Conservation (phyloP, 2,113 vertebrate species). For the Corythornis madagascariensis region DNA sequence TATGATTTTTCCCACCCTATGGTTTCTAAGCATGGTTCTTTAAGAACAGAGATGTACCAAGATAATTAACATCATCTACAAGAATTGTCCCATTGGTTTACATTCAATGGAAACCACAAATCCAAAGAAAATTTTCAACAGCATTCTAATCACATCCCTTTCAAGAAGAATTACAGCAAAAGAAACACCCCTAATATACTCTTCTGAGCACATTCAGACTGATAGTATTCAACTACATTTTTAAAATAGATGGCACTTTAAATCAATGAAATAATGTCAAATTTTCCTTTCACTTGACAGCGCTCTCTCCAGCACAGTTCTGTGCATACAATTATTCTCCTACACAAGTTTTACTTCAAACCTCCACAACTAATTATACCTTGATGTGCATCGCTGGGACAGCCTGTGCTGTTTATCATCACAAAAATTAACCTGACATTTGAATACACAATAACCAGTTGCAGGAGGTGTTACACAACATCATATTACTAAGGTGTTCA, state of each 20-base stretch:
- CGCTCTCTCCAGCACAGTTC: background rate
- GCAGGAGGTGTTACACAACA: background rate
- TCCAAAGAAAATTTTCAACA: background rate
- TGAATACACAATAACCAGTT: background rate
- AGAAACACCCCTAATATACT: background rate
- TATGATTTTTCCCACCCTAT: background rate
- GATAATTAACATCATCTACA: background rate
- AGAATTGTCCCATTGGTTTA: background rate
- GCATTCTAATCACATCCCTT: background rate
- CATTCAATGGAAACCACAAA: background rate
- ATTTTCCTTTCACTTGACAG: background rate
- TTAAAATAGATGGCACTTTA: background rate
- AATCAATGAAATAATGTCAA: background rate
- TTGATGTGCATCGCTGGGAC: background rate
- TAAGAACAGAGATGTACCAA: background rate
- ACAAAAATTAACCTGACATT: background rate
- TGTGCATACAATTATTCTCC: background rate
- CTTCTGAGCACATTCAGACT: background rate
- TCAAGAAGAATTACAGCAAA: background rate
- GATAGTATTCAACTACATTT: background rate
- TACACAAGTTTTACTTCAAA: background rate
- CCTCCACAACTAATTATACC: background rate
- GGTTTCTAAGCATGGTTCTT: background rate
- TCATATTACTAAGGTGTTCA: background rate
- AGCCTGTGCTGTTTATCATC: background rate